Conservation (phyloP, 2,113 vertebrate genomes). For the Danio rerio region GRCz12tu NC_133194.1:25664501-25665000, state of each 20-base stretch:
- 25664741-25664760: slow-evolving; percentile 46
- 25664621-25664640: not conserved
- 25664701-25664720: slow-evolving; percentile 23
- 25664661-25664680: slow-evolving; percentile 3
- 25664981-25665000: slow-evolving; percentile 37
- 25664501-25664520: no score
- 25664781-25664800: slow-evolving; percentile 35
- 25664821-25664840: slow-evolving; percentile 47
- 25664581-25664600: no score
- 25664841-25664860: slow-evolving; percentile 51
- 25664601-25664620: no score
- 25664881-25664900: slow-evolving; percentile 37
- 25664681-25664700: slow-evolving; percentile 1
- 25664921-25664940: slow-evolving; percentile 38
- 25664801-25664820: slow-evolving; percentile 50
- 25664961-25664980: slow-evolving; percentile 47
- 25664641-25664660: not conserved
- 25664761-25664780: slow-evolving; percentile 45
- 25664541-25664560: no score
- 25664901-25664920: slow-evolving; percentile 43
- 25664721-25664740: slow-evolving; percentile 42
- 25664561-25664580: no score
- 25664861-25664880: slow-evolving; percentile 23
- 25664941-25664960: slow-evolving; percentile 35
- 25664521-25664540: no score